phyloP scores from a whole-genome alignment of 2,113 vertebrate genomes.

The Malurus elegans region DNA sequence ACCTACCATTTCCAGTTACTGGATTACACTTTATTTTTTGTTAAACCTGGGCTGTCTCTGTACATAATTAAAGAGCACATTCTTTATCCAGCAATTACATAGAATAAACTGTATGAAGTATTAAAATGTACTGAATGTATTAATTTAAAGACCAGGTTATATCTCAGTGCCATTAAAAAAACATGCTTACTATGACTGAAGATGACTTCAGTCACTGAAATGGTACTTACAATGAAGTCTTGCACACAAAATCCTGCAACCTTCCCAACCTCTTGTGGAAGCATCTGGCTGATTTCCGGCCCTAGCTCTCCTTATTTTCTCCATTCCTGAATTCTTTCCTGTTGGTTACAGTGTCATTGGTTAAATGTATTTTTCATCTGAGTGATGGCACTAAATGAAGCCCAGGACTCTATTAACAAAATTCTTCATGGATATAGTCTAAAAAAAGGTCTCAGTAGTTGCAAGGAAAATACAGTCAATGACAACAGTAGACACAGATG shows the following conservation, averaged over 20 bases:
- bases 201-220: neutral
- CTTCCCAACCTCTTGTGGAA: neutral
- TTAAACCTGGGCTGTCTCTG: neutral
- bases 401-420: neutral
- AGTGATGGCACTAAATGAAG: neutral
- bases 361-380: neutral
- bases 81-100: conserved; percentile 27
- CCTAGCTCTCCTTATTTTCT: neutral
- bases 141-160: conserved; percentile 3
- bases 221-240: neutral
- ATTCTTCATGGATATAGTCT: neutral
- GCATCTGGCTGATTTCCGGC: neutral
- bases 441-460: neutral
- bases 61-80: neutral
- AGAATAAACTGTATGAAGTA: neutral
- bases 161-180: neutral
- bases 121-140: conserved; percentile 15
- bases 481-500: neutral
- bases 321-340: neutral
- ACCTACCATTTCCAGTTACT: conserved; percentile 8
- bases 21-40: neutral
- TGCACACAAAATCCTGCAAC: neutral
- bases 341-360: neutral
- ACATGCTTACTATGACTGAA: neutral
- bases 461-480: neutral